Evolutionary conservation across 2,797 vertebrate genomes (phyloP), one percentile per base, ranked within the genome.

Genomic region (Periparus ater): DNA sequence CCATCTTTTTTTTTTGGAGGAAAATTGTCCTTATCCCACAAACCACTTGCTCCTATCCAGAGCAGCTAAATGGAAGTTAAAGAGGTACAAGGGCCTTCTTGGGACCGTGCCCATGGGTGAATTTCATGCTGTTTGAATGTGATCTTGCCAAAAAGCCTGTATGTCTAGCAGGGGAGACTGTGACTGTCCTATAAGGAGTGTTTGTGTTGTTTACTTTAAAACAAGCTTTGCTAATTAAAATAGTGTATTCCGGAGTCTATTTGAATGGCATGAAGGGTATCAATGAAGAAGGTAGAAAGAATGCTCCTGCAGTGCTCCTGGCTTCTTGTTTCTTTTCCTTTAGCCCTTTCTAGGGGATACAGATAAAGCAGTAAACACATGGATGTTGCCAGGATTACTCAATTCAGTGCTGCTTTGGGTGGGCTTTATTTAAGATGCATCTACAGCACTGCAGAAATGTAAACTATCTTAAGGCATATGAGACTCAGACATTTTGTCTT

Each of bases 221-320:
- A 95, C 66, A 95, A 96, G 95, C 95, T 96, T 95, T 97, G 92
- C 92, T 96, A 96, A 94, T 96, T 97, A 96, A 95, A 96, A 91
- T 89, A 86, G 91, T 88, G 88, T 93, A 89, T 93, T 96, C 89
- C 6, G 9, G 92, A 96, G 85, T 97, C 93, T 97, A 30, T 88
- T 94, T 94, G 89, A 92, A 88, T 91, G 89, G 76, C 57, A 88
- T 93, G 73, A 89, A 94, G 86, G 92, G 84, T 94, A 26, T 91
- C 77, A 74, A 82, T 93, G 94, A 88, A 91, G 91, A 94, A 75
- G 85, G 66, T 50, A 44, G 58, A 29, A 83, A 88, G 55, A 73
- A 32, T 48, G 13, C 7, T 89, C 2, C 2, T 44, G 54, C 54
- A 84, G 57, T 19, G 90, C n/a, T 82, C 70, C 78, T 82, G 82